phyloP scores from a whole-genome alignment of 2,888 invertebrate genomes.

The Coenonympha glycerion region DNA sequence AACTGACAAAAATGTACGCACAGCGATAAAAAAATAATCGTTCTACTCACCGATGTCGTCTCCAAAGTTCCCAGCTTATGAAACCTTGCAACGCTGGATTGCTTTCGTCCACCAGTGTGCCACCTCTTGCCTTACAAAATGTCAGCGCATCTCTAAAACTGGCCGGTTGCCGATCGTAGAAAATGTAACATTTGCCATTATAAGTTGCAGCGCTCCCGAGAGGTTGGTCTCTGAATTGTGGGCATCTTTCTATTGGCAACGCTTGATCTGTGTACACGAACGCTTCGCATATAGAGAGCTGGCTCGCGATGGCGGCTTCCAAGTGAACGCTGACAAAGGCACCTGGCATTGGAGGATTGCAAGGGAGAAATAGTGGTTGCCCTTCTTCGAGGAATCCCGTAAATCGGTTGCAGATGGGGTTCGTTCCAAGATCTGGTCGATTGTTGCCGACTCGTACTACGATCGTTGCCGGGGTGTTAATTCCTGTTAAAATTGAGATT shows the following conservation, averaged over 20 bases:
- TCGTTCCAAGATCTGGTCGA: conserved; percentile 91
- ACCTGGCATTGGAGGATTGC: conserved; percentile 96
- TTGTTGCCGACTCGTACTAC: conserved; percentile 94
- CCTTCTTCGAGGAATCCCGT: conserved; percentile 91
- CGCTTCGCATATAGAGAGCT: conserved; percentile 92
- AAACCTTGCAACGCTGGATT: conserved; percentile 96
- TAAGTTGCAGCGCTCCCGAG: conserved; percentile 95
- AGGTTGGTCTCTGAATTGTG: conserved; percentile 93
- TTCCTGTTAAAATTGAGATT: conserved; percentile 68
- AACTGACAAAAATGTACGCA: background rate
- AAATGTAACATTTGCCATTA: conserved; percentile 96
- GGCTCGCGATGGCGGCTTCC: conserved; percentile 83
- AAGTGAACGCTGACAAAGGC: conserved; percentile 95
- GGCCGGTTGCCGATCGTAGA: conserved; percentile 90
- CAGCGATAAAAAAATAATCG: background rate
- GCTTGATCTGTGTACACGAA: conserved; percentile 96
- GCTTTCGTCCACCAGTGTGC: conserved; percentile 91
- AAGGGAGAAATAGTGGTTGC: conserved; percentile 92
- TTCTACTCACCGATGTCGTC: conserved; percentile 82
- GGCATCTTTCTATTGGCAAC: conserved; percentile 92
- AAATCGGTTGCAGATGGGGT: conserved; percentile 93
- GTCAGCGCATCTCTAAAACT: conserved; percentile 86
- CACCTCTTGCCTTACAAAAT: conserved; percentile 88
- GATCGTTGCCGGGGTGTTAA: conserved; percentile 86
- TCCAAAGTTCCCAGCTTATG: conserved; percentile 95